Conservation (phyloP, 2,797 vertebrate species). For the Emys orbicularis region DNA sequence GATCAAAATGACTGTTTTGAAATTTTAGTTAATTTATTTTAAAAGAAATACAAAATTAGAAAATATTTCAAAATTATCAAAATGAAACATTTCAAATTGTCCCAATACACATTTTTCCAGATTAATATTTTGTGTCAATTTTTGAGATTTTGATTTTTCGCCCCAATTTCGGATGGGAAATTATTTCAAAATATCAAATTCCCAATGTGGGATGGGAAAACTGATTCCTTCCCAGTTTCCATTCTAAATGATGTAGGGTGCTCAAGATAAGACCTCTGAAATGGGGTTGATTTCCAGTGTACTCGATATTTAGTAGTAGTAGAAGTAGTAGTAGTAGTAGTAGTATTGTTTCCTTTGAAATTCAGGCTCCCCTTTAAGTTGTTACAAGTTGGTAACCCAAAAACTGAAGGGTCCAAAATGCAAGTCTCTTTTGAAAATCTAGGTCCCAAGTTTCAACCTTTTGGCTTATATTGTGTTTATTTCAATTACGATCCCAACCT, state of each 20-base stretch:
- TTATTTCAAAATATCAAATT: neutral
- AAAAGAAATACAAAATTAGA: neutral
- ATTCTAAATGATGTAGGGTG: fast-evolving
- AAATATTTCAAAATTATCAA: neutral
- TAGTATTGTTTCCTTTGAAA: neutral
- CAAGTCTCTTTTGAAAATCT: neutral
- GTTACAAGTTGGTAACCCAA: neutral
- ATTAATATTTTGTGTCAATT: neutral
- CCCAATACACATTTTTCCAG: neutral
- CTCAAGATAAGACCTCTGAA: neutral
- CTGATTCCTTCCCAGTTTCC: neutral
- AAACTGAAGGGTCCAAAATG: fast-evolving
- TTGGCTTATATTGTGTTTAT: fast-evolving
- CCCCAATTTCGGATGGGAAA: neutral
- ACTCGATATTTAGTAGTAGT: neutral
- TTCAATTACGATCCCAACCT: too few species aligned
- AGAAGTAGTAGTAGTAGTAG: too few species aligned
- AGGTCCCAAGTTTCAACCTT: fast-evolving
- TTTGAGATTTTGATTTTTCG: neutral
- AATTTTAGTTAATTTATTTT: neutral
- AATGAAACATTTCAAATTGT: neutral
- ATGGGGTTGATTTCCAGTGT: neutral
- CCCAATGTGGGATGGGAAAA: neutral
- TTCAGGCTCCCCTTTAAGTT: neutral
- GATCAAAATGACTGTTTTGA: neutral